Evolutionary conservation across 2,113 vertebrate genomes (phyloP), one percentile per base, ranked within the genome.

Genomic region (Seriola rivoliana): DNA sequence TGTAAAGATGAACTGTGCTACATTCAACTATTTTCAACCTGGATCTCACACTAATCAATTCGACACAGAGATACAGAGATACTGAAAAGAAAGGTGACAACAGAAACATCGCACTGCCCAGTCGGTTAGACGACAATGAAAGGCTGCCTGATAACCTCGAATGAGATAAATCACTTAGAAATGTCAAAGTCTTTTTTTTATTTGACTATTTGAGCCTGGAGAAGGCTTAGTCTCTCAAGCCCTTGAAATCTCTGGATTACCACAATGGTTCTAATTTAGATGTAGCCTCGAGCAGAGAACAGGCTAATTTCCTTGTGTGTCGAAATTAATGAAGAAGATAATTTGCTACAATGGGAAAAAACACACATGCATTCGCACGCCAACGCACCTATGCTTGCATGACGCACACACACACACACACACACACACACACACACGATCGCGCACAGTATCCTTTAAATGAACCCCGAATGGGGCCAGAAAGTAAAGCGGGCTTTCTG

Each of bases 271-370:
- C 91, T 90, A 91, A 93, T 92, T 93, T 93, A 90, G 86, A 89
- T 17, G 62, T 88, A 80, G 91, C 94, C 93, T 90, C 75, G 46
- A 92, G 94, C 91, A 79, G 48, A 73, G 86, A 88, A 72, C 79
- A 80, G 67, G 82, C 87, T 91, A 85, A 94, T 94, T 93, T 93
- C 88, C 92, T 86, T 11, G 23, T 68, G 68, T 87, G 92, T 91
- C 88, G 32, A 91, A 94, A 93, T 93, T 94, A 94, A 94, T 94
- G 92, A 90, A 93, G 85, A 92, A 79, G 91, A 94, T 92, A 87
- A 93, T 93, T 92, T 90, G 87, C 70, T 78, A 77, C 87, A 90
- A 81, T 72, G 82, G 69, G 48, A 60, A 25, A 90, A 86, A 85
- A 76, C 75, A 71, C 88, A 80, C 80, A 71, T 11, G 46, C n/a